Evolutionary conservation across 2,797 vertebrate species (phyloP).

Genomic region (Acestrorhynchus altus): DNA sequence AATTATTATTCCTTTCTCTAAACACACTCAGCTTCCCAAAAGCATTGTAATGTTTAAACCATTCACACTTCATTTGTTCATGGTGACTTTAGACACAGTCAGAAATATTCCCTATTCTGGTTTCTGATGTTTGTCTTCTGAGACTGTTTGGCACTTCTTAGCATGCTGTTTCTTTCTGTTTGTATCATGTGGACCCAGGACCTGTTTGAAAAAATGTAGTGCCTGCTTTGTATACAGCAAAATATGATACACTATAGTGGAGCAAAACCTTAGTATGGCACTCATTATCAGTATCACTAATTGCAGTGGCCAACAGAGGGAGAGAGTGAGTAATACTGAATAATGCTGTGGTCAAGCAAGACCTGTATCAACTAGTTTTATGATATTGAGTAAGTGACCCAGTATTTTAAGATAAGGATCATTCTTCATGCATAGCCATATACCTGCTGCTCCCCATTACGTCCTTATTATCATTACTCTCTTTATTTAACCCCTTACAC

Average conservation of each 20-base stretch:
- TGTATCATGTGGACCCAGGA: not conserved
- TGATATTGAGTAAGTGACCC: conserved; percentile 2
- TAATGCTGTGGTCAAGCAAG: conserved; percentile 13
- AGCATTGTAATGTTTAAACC: not conserved
- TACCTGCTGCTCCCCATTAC: not conserved
- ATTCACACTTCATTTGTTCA: not conserved
- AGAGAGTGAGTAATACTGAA: conserved; percentile 62
- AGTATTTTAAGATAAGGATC: not conserved
- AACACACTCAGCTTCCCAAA: not conserved
- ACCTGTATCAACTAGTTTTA: not conserved
- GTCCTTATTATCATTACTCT: not conserved
- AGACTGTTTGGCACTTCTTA: not conserved
- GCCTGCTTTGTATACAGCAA: not conserved
- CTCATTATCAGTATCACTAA: not conserved
- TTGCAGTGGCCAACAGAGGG: conserved; percentile 65
- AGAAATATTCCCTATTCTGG: too few species aligned
- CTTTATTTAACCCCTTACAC: not conserved
- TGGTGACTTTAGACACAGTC: not conserved
- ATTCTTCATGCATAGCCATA: not conserved
- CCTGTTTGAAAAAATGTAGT: not conserved
- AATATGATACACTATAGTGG: not conserved
- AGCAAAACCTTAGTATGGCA: not conserved
- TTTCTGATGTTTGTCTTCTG: not conserved
- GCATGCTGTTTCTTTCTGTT: not conserved
- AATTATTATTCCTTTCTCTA: not conserved